A percentile compares a stretch with the other conserved stretches of the same genome.
Evolutionary conservation across 2,113 vertebrate species (phyloP).

Genomic region (Anolis sagrei): DNA sequence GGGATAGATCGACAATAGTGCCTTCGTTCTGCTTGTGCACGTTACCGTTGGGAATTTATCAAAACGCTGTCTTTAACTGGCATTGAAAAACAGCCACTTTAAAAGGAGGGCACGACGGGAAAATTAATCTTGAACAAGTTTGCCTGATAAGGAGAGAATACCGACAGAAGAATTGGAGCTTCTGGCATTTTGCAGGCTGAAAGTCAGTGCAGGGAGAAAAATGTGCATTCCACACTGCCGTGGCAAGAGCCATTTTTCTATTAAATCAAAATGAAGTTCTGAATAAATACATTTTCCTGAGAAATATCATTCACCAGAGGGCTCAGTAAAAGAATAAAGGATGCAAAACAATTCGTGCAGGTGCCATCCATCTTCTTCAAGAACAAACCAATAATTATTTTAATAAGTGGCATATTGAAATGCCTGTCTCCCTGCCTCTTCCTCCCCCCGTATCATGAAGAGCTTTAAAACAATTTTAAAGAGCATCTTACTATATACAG

Average conservation of each 20-base stretch:
- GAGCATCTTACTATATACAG: conserved; percentile 32
- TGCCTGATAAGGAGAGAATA: conserved; percentile 63
- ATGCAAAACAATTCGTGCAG: conserved; percentile 38
- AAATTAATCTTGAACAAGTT: conserved; percentile 69
- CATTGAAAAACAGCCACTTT: conserved; percentile 72
- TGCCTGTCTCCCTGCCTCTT: conserved; percentile 10
- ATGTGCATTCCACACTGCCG: conserved; percentile 61
- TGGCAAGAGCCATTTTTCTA: conserved; percentile 70
- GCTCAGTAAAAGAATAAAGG: conserved; percentile 48
- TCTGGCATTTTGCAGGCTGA: conserved; percentile 60
- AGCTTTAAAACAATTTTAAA: conserved; percentile 35
- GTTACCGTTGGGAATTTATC: conserved; percentile 60
- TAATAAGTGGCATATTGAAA: conserved; percentile 52
- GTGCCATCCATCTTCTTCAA: conserved; percentile 24
- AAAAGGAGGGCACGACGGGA: conserved; percentile 68
- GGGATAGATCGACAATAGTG: not conserved
- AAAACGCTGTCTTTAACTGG: conserved; percentile 67
- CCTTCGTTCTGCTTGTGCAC: conserved; percentile 55
- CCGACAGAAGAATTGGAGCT: conserved; percentile 53
- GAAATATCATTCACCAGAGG: conserved; percentile 54
- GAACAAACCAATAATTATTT: conserved; percentile 63
- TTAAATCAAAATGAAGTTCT: conserved; percentile 71
- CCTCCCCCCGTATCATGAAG: conserved; percentile 13
- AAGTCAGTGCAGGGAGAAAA: conserved; percentile 69
- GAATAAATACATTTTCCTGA: conserved; percentile 68